Evolutionary conservation across 2,113 vertebrate genomes (phyloP), one percentile per base, ranked within the genome.

Genomic region (Acanthochromis polyacanthus): DNA sequence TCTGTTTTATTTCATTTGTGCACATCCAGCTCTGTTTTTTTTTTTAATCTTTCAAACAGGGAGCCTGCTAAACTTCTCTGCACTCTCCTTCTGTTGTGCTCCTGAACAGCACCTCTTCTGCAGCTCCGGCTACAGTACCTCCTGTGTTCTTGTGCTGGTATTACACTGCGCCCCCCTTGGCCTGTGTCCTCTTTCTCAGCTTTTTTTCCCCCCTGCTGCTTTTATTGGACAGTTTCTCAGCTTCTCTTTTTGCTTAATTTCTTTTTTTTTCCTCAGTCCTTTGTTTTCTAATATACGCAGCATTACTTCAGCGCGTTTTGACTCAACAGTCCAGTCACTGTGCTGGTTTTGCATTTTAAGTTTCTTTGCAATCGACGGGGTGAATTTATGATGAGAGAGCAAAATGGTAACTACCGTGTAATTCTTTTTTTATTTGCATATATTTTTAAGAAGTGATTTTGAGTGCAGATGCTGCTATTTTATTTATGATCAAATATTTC

Each of bases 351-450:
- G 83, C 60, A 59, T 87, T 89, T 92, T 82, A 78, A 77, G 45
- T 84, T 89, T 88, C 68, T 87, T 87, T 84, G 74, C 83, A 81
- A 75, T 89, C 86, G 85, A 72, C 85, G 83, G 73, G 84, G 85
- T 83, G 89, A 91, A 90, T 94, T 95, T 95, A 95, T 94, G 93
- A 95, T 95, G 94, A 93, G 85, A 95, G 88, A 94, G 88, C 88
- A 88, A 93, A 94, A 95, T 95, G 95, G 95, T 95, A 95, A 95
- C 87, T 95, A 95, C 87, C 23, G 20, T 56, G 6, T 53, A 78
- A 80, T 88, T 77, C 60, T 69, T 87, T 36, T 82, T 82, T 83
- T 60, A 60, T 80, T 55, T 10, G 16, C 65, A 28, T 62, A 36
- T 90, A 46, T 78, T 81, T 75, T 85, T 55, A 65, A 36, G 75